phyloP scores from a whole-genome alignment of 2,888 invertebrate genomes.

The Epiblema foenella region DNA sequence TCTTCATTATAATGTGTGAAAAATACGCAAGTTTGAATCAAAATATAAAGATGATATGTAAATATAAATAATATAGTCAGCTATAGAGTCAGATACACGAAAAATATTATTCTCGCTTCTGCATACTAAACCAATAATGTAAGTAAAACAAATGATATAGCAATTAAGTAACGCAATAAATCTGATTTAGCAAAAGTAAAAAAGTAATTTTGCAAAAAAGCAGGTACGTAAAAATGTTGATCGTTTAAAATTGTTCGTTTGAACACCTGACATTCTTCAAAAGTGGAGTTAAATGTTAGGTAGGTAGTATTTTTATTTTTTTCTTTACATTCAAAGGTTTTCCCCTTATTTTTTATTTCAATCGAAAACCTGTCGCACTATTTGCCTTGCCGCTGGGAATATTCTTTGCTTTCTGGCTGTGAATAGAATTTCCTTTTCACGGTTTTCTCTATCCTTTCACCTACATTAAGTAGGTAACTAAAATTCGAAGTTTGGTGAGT shows the following conservation, averaged over 20 bases:
- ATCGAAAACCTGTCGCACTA: slow-evolving; percentile 17
- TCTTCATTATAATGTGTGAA: too few relatives aligned
- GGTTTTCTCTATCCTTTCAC: slow-evolving; percentile 23
- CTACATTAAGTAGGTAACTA: slow-evolving; percentile 15
- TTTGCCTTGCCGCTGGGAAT: slow-evolving; percentile 19
- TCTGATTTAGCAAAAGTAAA: too few relatives aligned
- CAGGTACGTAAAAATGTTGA: too few relatives aligned
- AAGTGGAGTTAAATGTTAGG: background rate
- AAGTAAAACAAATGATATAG: too few relatives aligned
- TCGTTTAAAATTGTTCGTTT: background rate
- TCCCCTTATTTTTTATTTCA: slow-evolving; percentile 22
- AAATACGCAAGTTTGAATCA: too few relatives aligned
- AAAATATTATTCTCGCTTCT: too few relatives aligned
- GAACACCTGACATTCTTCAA: background rate
- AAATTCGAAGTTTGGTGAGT: slow-evolving; percentile 14
- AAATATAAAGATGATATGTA: too few relatives aligned
- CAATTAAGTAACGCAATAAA: too few relatives aligned
- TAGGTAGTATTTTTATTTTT: slow-evolving; percentile 9
- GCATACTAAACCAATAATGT: too few relatives aligned
- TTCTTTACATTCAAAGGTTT: background rate
- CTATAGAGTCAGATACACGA: too few relatives aligned
- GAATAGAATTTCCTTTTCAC: slow-evolving; percentile 29
- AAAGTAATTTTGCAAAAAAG: too few relatives aligned
- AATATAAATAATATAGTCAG: too few relatives aligned
- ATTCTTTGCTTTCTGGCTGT: slow-evolving; percentile 26